Evolutionary conservation across 2,797 vertebrate species (phyloP), one percentile per base, ranked within the genome.

Genomic region (Holocentrus rufus): DNA sequence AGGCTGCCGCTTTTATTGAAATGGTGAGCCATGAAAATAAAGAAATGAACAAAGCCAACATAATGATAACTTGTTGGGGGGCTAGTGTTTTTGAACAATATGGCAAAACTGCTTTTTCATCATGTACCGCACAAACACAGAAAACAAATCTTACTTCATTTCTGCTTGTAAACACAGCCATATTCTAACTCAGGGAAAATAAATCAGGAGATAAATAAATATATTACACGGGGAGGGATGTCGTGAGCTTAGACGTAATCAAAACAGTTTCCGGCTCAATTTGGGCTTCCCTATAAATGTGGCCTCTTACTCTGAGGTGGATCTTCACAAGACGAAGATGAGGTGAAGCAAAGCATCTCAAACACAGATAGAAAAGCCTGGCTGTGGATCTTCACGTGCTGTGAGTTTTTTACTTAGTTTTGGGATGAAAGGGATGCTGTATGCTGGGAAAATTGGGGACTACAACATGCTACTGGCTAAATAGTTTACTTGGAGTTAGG

Each of bases 201-300:
- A 67, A 87, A 86, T 85, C 30, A 54, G 72, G 68, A 76, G 70
- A 71, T 49, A 75, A 72, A 83, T 83, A 79, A 79, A 79, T 82
- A 81, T 84, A 87, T 87, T 77, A 67, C 22, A 65, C 31, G 62
- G 71, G 81, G 69, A n/a, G 46, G 73, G 80, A 77, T 82, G 89
- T 89, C 84, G 78, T 88, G 74, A 63, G 86, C 78, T 83, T 68
- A 59, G 87, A 92, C 92, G 90, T 90, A 93, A 90, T 93, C 85
- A 79, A 84, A 85, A 79, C 62, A 56, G 86, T 87, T 92, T 91
- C 86, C 86, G 88, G 84, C 82, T 83, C 77, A 62, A 27, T 86
- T 76, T 75, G 85, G 85, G 89, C 79, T 84, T 92, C 87, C 86
- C 90, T 94, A 94, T 94, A 95, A 92, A 93, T 90, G 71, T 54